Conservation (phyloP, 2,888 invertebrate species). For the Erebia epiphron region DNA sequence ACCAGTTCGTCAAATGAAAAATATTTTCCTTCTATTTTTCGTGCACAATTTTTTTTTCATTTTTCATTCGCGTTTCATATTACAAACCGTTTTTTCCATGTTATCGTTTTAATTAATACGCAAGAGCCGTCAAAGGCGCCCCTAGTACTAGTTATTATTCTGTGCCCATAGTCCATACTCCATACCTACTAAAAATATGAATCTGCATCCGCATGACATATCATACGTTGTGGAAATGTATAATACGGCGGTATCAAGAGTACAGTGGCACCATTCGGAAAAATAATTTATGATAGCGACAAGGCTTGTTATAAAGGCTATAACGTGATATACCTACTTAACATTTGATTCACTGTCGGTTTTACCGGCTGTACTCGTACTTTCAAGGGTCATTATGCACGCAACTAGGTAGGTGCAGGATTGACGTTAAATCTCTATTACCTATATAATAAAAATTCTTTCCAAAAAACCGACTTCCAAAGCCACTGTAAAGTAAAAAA, state of each 20-base stretch:
- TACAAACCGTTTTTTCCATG: constrained; percentile 18
- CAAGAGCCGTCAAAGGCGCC: constrained; percentile 60
- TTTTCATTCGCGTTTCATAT: constrained; percentile 12
- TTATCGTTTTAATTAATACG: constrained; percentile 57
- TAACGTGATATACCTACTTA: neutral
- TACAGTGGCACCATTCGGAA: constrained; percentile 6
- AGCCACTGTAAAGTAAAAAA: too few relatives aligned
- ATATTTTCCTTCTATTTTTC: neutral
- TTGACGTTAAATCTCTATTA: neutral
- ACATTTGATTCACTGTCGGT: neutral
- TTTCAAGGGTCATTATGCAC: constrained; percentile 10
- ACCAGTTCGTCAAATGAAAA: neutral
- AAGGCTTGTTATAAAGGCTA: constrained; percentile 12
- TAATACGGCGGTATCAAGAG: constrained; percentile 42
- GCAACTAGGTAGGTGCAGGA: neutral
- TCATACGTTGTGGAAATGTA: constrained; percentile 41
- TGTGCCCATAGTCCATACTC: too few relatives aligned
- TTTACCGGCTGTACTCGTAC: constrained; percentile 8
- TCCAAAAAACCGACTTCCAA: too few relatives aligned
- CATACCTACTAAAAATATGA: constrained; percentile 38
- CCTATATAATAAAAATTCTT: too few relatives aligned
- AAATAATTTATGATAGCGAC: constrained; percentile 7
- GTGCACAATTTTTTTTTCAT: neutral
- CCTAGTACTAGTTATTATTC: too few relatives aligned
- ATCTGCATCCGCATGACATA: constrained; percentile 42